phyloP scores from a whole-genome alignment of 2,888 invertebrate genomes.

The Eupithecia subumbrata region DNA sequence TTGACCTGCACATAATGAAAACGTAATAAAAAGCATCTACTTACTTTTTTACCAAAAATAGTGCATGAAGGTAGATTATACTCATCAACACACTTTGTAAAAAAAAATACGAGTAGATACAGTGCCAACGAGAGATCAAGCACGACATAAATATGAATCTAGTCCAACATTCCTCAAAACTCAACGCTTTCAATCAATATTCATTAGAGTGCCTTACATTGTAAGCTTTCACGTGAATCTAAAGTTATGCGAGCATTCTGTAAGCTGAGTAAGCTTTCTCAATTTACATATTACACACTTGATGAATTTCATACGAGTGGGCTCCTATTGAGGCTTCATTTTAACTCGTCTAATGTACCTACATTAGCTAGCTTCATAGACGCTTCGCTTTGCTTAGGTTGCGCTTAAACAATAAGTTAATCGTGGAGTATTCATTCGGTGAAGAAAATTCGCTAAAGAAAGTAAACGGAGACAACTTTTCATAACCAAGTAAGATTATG shows the following conservation, averaged over 20 bases:
- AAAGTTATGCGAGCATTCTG: slow-evolving; percentile 34
- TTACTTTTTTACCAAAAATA: no score
- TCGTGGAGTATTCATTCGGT: no score
- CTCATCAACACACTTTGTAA: no score
- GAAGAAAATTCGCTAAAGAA: no score
- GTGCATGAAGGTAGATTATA: no score
- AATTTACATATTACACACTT: slow-evolving; percentile 41
- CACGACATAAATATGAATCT: neutral
- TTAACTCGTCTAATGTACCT: slow-evolving; percentile 21
- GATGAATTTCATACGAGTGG: slow-evolving; percentile 37
- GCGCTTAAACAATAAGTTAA: neutral
- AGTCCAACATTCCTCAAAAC: slow-evolving; percentile 9
- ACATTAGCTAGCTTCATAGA: neutral
- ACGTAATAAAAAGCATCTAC: no score
- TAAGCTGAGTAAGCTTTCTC: slow-evolving; percentile 35
- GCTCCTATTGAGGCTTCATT: slow-evolving; percentile 31
- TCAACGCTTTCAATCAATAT: slow-evolving; percentile 23
- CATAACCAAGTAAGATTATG: neutral
- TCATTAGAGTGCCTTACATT: slow-evolving; percentile 31
- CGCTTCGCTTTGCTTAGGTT: neutral
- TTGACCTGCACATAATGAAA: no score
- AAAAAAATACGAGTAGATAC: no score
- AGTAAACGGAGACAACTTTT: no score
- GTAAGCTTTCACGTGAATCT: slow-evolving; percentile 39
- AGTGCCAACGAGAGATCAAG: neutral